Percentiles rank a stretch among this genome's conserved stretches.
phyloP scores from a whole-genome alignment of 2,113 vertebrate species.

The Lepus europaeus region DNA sequence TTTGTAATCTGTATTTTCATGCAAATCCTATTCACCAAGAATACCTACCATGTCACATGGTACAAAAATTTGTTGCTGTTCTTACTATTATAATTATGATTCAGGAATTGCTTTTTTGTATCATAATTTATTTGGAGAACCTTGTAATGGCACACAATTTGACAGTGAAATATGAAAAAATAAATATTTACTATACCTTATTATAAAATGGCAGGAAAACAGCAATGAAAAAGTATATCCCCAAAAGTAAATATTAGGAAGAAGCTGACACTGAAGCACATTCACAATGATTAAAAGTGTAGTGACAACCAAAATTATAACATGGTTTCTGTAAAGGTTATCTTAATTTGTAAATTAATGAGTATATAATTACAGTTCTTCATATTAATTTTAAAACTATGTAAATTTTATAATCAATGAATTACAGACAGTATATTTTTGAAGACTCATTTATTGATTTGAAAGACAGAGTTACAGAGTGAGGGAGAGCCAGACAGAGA shows the following conservation, averaged over 20 bases:
- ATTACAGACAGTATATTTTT: neutral
- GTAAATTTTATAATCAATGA: neutral
- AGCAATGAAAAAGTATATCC: neutral
- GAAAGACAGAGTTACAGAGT: too few species aligned
- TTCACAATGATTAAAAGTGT: neutral
- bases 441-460: too few species aligned
- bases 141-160: neutral
- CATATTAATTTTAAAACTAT: neutral
- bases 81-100: neutral
- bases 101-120: neutral
- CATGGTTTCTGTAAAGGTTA: neutral
- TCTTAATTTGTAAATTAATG: neutral
- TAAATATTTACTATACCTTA: neutral
- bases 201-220: conserved; percentile 20
- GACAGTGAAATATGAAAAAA: conserved; percentile 26
- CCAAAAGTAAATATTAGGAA: neutral
- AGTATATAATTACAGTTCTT: neutral
- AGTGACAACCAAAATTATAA: neutral
- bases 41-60: neutral
- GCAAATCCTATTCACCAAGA: neutral
- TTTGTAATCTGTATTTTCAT: neutral
- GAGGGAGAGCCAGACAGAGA: too few species aligned
- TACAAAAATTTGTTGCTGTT: neutral
- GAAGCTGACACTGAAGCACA: neutral
- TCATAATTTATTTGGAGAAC: conserved; percentile 4